Evolutionary conservation across 2,113 vertebrate genomes (phyloP).

Genomic region (Cyanistes caeruleus): DNA sequence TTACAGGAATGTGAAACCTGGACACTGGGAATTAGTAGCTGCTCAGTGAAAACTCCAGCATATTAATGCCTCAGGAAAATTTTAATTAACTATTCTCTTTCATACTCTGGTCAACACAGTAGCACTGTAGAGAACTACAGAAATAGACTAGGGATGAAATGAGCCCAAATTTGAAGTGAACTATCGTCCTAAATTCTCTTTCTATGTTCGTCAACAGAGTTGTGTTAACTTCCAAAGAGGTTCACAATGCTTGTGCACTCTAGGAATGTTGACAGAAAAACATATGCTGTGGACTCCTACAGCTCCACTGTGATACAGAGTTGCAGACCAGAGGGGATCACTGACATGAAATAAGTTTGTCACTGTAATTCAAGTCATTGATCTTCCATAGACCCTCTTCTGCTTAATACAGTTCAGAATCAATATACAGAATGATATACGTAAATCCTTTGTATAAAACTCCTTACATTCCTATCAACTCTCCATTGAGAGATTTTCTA

Average conservation of each 20-base stretch:
- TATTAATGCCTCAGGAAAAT: not conserved
- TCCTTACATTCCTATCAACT: not conserved
- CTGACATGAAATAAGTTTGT: not conserved
- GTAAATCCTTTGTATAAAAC: not conserved
- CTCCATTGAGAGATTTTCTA: not conserved
- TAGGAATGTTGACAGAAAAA: not conserved
- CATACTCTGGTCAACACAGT: not conserved
- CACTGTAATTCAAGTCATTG: not conserved
- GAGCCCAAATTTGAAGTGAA: not conserved
- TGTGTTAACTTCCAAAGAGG: not conserved
- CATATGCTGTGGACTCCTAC: not conserved
- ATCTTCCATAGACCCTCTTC: not conserved
- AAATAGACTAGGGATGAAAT: not conserved
- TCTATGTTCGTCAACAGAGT: not conserved
- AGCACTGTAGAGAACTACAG: not conserved
- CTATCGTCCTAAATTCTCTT: not conserved
- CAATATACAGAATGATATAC: not conserved
- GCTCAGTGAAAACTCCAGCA: not conserved
- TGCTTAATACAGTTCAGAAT: not conserved
- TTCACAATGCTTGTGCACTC: not conserved
- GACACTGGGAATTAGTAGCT: not conserved
- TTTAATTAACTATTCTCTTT: not conserved
- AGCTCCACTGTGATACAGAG: not conserved
- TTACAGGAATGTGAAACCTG: not conserved
- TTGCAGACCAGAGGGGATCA: not conserved